Evolutionary conservation across 2,113 vertebrate species (phyloP).

Genomic region (Nycticryphes semicollaris): DNA sequence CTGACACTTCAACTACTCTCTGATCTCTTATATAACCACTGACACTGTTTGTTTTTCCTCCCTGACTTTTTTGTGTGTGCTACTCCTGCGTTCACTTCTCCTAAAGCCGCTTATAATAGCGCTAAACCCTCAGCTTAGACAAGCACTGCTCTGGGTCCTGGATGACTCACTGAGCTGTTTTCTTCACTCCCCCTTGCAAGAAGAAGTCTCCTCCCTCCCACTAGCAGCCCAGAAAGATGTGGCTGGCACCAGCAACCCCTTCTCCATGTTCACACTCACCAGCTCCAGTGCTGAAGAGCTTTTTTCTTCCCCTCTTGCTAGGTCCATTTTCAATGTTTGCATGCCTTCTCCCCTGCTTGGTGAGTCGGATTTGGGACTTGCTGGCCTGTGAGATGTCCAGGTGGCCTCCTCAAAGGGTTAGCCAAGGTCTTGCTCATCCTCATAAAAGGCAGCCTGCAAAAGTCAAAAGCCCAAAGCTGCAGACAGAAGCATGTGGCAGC

Average conservation of each 20-base stretch:
- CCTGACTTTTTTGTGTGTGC: not conserved
- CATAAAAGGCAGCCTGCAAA: not conserved
- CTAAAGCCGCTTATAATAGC: not conserved
- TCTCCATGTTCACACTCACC: not conserved
- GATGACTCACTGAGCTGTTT: not conserved
- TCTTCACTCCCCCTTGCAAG: not conserved
- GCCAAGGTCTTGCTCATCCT: not conserved
- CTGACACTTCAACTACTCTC: not conserved
- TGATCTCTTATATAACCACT: slow-evolving; percentile 8
- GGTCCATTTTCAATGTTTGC: rapidly evolving
- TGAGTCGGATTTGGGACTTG: not conserved
- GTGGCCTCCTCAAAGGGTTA: not conserved
- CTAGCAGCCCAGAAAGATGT: not conserved
- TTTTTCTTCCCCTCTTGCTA: not conserved
- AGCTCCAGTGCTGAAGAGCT: not conserved
- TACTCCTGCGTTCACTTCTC: not conserved
- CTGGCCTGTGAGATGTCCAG: not conserved
- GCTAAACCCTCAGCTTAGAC: slow-evolving; percentile 32
- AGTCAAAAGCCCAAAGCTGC: not conserved
- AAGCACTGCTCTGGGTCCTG: not conserved
- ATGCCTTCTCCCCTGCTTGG: rapidly evolving
- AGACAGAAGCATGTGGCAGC: not conserved
- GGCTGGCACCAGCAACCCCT: not conserved
- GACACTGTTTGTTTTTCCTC: not conserved
- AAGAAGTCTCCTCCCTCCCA: not conserved